Base-by-base conservation (phyloP, 2,113 vertebrate genomes). In the Proteles cristata region DNA sequence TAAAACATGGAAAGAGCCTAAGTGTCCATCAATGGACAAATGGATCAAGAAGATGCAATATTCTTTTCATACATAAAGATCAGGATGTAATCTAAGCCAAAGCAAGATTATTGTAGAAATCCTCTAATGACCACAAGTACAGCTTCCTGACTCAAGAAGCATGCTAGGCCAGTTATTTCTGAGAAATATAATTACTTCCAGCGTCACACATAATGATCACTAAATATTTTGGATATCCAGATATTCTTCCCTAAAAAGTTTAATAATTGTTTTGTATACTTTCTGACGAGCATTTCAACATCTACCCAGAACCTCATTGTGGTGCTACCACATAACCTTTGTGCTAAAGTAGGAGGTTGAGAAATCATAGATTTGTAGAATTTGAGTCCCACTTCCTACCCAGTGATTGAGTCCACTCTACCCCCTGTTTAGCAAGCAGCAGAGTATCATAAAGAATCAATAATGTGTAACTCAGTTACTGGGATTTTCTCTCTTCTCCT, bases 171-270 rank as follows among this genome's bases (percentile, higher is more conserved):
- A 43, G 45, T 93, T 89, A 86, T 76, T 95, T 86, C 73, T 87
- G 39, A 93, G n/a, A 90, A 97, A 90, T 61, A 55, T 28, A 80
- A 79, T 83, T 45, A 86, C 25, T 69, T 91, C 19, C 15, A 84
- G 39, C 14, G 79, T 94, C 16, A 79, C 55, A 33, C 7, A 90
- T 4, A 69, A 12, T 83, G 66, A 82, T 53, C 25, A 68, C 10
- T 92, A 87, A 94, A 90, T 77, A 93, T 79, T 80, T 97, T 79
- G 26, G 35, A 19, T 94, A 83, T 90, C 73, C 94, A 86, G 43
- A 90, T 6, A 82, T 76, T 90, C n/a, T 80, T 26, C 28, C 26
- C 17, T 61, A 80, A 65, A 84, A 65, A 83, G 1, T 88, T 83
- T 87, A 89, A 71, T 7, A 71, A 65, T 89, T 14, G 35, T 53